Conservation (phyloP, 2,888 invertebrate genomes). For the Epicampocera succincta region DNA sequence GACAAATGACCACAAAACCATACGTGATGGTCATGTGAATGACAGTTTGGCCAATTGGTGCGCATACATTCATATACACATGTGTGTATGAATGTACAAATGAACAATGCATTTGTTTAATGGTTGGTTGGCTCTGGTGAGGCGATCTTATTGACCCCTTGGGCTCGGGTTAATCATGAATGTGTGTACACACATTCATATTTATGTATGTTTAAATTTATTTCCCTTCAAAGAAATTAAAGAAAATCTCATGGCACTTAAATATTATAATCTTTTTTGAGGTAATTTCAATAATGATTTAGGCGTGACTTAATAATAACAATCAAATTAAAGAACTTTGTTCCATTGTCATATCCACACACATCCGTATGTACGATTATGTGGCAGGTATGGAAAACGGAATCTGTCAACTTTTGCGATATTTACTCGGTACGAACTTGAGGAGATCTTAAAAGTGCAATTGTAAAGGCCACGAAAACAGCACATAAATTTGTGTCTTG, state of each 20-base stretch:
- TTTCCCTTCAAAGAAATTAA: not conserved
- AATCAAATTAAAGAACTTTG: conserved; percentile 51
- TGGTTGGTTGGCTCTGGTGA: not conserved
- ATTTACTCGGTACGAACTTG: no score
- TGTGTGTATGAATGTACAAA: conserved; percentile 2
- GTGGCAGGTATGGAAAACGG: conserved; percentile 29
- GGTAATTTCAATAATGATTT: conserved; percentile 64
- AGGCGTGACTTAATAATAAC: conserved; percentile 67
- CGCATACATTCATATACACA: not conserved
- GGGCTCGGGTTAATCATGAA: conserved; percentile 11
- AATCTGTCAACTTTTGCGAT: no score
- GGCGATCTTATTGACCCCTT: conserved; percentile 49
- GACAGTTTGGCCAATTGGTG: no score
- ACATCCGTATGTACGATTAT: no score
- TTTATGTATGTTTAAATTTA: not conserved
- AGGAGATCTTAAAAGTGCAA: no score
- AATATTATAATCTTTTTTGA: conserved; percentile 43
- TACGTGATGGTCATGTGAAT: no score
- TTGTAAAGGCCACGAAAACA: no score
- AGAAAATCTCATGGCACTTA: conserved; percentile 1
- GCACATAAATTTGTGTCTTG: no score
- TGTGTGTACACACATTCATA: not conserved
- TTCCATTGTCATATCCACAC: conserved; percentile 12
- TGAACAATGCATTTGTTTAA: conserved; percentile 1
- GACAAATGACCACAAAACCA: no score